Conservation (phyloP, 2,113 vertebrate genomes). For the Trogon surrucura region DNA sequence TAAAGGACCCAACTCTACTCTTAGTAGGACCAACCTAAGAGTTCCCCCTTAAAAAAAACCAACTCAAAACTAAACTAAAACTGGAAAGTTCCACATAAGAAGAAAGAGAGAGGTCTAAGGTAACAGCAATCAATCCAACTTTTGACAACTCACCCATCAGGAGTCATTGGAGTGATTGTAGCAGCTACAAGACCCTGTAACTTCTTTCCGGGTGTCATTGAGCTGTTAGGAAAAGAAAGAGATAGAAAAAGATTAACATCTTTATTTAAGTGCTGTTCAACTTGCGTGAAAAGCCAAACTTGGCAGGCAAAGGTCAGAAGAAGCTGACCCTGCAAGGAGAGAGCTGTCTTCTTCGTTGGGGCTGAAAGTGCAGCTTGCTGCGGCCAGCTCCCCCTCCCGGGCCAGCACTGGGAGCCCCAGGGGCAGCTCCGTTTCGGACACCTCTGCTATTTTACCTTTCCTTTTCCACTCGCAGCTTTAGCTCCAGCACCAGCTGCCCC, state of each 20-base stretch:
- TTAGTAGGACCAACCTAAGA: neutral
- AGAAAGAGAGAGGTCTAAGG: neutral
- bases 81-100: neutral
- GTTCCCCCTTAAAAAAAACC: neutral
- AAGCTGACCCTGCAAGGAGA: neutral
- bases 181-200: conserved; percentile 89
- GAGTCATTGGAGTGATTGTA: conserved; percentile 89
- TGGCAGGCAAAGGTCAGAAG: conserved; percentile 11
- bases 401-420: neutral
- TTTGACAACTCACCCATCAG: conserved; percentile 79
- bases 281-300: conserved; percentile 9
- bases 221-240: neutral
- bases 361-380: neutral
- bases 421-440: neutral
- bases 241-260: neutral
- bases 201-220: conserved; percentile 70
- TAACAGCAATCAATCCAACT: neutral
- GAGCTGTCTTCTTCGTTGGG: neutral
- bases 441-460: neutral
- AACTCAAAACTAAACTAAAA: neutral
- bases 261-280: neutral
- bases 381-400: neutral
- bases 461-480: fast-evolving
- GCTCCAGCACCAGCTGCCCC: neutral
- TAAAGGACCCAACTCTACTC: neutral